Percentiles rank a stretch among this genome's conserved stretches.
Evolutionary conservation across 2,113 vertebrate genomes (phyloP).

Genomic region (Argyrosomus japonicus): DNA sequence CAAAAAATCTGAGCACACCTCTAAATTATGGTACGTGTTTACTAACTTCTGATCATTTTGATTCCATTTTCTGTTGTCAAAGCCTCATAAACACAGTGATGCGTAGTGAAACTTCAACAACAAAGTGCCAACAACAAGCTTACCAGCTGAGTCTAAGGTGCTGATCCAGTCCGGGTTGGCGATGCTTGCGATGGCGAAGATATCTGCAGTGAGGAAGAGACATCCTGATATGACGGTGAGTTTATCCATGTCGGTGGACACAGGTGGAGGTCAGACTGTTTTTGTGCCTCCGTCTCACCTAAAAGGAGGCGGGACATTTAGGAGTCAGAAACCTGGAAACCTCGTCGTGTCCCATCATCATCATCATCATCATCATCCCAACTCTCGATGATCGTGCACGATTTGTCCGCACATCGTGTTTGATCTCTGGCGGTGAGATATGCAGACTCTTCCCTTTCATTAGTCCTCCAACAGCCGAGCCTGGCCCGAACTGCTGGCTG

Average conservation of each 20-base stretch:
- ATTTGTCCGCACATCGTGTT: constrained; percentile 22
- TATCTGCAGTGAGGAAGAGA: constrained; percentile 95
- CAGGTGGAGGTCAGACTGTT: constrained; percentile 23
- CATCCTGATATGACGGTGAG: constrained; percentile 97
- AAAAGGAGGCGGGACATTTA: constrained; percentile 56
- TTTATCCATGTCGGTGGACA: constrained; percentile 89
- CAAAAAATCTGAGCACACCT: neutral
- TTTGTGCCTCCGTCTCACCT: constrained; percentile 46
- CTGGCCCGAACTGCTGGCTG: constrained; percentile 44
- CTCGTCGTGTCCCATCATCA: neutral
- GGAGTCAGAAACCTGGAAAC: constrained; percentile 14
- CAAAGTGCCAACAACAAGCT: constrained; percentile 45
- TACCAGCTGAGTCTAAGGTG: constrained; percentile 92
- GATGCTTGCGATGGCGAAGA: constrained; percentile 97
- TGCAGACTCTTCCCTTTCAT: neutral
- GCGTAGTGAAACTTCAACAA: neutral
- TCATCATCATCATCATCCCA: neutral
- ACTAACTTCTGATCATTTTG: too few species aligned
- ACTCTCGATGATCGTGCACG: neutral
- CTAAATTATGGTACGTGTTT: neutral
- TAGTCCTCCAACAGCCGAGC: neutral
- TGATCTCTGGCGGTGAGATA: neutral
- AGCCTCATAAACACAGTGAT: neutral
- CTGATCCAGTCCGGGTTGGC: constrained; percentile 98
- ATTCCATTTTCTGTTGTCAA: neutral